Conservation (phyloP, 1,140 invertebrate genomes). For the Drosophila baimaii region DNA sequence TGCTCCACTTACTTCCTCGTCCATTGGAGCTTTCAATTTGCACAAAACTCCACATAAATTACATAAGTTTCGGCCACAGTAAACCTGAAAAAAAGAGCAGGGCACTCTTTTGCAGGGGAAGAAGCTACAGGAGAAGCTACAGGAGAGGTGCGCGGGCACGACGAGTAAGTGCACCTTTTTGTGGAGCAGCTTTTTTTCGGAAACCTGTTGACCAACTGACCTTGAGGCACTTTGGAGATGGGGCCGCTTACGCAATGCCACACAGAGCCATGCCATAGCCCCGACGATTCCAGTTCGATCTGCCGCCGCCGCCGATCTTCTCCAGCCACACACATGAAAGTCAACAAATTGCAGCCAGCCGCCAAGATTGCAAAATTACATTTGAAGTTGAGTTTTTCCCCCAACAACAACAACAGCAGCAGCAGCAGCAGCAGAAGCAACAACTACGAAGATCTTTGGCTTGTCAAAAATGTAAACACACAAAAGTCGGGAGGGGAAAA, state of each 20-base stretch:
- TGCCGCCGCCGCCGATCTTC: slow-evolving; percentile 36
- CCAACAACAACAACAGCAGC: slow-evolving; percentile 20
- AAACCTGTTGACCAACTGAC: slow-evolving; percentile 78
- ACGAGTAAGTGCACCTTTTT: slow-evolving; percentile 55
- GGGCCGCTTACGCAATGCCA: slow-evolving; percentile 60
- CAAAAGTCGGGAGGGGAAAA: slow-evolving; percentile 34
- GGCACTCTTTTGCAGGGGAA: slow-evolving; percentile 32
- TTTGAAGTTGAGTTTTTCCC: slow-evolving; percentile 65
- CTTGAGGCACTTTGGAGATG: slow-evolving; percentile 52
- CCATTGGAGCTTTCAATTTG: slow-evolving; percentile 76
- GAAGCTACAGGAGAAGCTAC: slow-evolving; percentile 19
- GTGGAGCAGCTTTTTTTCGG: slow-evolving; percentile 41
- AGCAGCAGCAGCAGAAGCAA: no score
- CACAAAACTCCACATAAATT: slow-evolving; percentile 81
- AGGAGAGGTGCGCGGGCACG: slow-evolving; percentile 13
- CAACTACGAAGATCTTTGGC: slow-evolving; percentile 41
- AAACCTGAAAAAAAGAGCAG: slow-evolving; percentile 39
- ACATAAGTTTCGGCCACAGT: slow-evolving; percentile 66
- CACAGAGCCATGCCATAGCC: slow-evolving; percentile 1
- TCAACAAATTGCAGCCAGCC: slow-evolving; percentile 58
- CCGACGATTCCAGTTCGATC: slow-evolving; percentile 31
- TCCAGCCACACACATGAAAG: slow-evolving; percentile 38
- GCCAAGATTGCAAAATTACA: slow-evolving; percentile 66
- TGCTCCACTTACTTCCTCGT: slow-evolving; percentile 79
- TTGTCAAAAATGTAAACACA: slow-evolving; percentile 60